phyloP scores from a whole-genome alignment of 2,797 vertebrate genomes.

The Steatocranus sp. region DNA sequence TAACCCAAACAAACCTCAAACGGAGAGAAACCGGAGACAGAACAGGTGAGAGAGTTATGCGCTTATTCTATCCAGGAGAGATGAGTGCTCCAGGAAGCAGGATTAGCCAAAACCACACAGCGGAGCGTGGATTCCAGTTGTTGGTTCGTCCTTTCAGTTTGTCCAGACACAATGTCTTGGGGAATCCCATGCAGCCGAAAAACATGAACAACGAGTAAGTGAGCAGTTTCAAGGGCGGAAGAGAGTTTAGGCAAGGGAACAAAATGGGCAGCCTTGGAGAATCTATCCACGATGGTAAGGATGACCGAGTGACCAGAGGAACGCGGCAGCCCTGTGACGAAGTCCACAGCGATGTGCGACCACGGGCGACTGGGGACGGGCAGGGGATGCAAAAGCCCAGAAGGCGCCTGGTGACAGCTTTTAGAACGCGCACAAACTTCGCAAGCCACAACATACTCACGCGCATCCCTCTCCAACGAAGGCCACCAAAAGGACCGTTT shows the following conservation, averaged over 20 bases:
- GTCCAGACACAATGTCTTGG: accelerated
- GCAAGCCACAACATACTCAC: too few relatives aligned
- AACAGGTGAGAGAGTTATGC: accelerated
- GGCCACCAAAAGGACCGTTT: too few relatives aligned
- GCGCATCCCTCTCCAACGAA: too few relatives aligned
- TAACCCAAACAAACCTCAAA: neutral
- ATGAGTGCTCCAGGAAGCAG: neutral
- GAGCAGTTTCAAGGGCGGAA: neutral
- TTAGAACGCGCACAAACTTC: accelerated
- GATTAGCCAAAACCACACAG: neutral
- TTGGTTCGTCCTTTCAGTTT: neutral
- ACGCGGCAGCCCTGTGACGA: accelerated
- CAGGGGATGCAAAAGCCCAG: neutral
- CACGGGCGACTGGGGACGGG: accelerated
- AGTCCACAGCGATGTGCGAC: neutral
- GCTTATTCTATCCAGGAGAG: neutral
- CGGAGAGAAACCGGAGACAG: accelerated
- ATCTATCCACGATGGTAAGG: neutral
- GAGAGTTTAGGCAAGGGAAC: neutral
- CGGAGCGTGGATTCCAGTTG: accelerated
- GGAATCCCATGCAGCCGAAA: neutral
- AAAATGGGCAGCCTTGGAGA: neutral
- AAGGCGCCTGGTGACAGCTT: neutral
- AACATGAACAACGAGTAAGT: neutral
- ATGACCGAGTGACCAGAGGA: neutral